Evolutionary conservation across 2,888 invertebrate species (phyloP).

Genomic region (Gymnoscelis rufifasciata): DNA sequence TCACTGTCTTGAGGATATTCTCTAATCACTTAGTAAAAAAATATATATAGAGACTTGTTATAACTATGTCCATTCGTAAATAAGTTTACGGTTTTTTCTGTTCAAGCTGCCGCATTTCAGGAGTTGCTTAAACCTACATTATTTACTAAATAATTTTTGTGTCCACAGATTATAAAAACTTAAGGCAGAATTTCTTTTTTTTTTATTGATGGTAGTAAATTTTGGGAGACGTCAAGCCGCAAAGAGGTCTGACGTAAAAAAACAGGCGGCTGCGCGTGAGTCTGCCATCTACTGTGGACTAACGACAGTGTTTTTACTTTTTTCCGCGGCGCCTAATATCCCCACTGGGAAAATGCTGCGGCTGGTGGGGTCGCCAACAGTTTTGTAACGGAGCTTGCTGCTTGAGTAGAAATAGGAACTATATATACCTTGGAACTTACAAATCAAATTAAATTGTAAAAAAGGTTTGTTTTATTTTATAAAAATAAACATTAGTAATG

Average conservation of each 20-base stretch:
- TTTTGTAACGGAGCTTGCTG: slow-evolving; percentile 2
- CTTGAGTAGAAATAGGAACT: not conserved
- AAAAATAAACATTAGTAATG: too few relatives aligned
- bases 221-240: slow-evolving; percentile 45
- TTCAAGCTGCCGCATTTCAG: too few relatives aligned
- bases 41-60: not conserved
- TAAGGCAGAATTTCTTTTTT: too few relatives aligned
- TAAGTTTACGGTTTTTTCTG: too few relatives aligned
- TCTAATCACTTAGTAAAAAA: not conserved
- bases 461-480: too few relatives aligned
- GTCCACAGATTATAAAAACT: too few relatives aligned
- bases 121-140: too few relatives aligned
- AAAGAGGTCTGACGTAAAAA: slow-evolving; percentile 57
- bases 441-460: too few relatives aligned
- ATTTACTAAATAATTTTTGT: too few relatives aligned
- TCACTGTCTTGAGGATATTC: slow-evolving; percentile 9
- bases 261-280: slow-evolving; percentile 44
- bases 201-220: too few relatives aligned
- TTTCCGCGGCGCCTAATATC: slow-evolving; percentile 66
- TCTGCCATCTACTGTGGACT: slow-evolving; percentile 61
- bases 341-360: slow-evolving; percentile 68
- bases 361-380: slow-evolving; percentile 47
- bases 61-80: too few relatives aligned
- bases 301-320: slow-evolving; percentile 71
- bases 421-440: too few relatives aligned